Percentiles rank a stretch among this genome's conserved stretches.
phyloP scores from a whole-genome alignment of 2,888 invertebrate species.

The Platycheirus albimanus region DNA sequence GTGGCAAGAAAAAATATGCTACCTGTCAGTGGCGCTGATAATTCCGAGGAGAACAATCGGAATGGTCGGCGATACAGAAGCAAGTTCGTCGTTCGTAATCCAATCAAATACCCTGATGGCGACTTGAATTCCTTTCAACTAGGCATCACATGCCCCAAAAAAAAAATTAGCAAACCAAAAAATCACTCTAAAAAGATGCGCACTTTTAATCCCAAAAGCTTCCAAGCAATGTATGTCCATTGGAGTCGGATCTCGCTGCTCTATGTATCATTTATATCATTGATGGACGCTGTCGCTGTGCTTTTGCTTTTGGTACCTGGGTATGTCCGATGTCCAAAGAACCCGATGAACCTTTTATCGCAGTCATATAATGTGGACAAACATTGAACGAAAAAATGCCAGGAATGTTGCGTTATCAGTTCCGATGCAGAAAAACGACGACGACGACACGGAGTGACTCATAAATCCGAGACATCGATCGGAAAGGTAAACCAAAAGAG shows the following conservation, averaged over 20 bases:
- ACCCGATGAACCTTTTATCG: slow-evolving; percentile 65
- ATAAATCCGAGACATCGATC: slow-evolving; percentile 53
- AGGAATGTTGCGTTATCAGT: slow-evolving; percentile 67
- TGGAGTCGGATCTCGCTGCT: background rate
- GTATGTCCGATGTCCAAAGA: background rate
- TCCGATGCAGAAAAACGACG: background rate
- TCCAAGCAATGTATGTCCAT: slow-evolving; percentile 38
- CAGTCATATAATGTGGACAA: slow-evolving; percentile 71
- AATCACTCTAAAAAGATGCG: background rate
- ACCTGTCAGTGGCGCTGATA: slow-evolving; percentile 65
- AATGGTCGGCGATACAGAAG: slow-evolving; percentile 66
- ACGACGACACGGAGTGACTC: slow-evolving; percentile 39
- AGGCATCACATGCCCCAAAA: slow-evolving; percentile 3
- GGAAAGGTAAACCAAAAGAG: slow-evolving; percentile 16
- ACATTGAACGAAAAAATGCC: slow-evolving; percentile 56
- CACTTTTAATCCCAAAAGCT: slow-evolving; percentile 49
- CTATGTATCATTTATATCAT: slow-evolving; percentile 2
- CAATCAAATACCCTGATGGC: slow-evolving; percentile 57
- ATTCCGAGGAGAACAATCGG: slow-evolving; percentile 33
- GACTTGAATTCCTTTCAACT: slow-evolving; percentile 61
- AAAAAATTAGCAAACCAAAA: background rate
- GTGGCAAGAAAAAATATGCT: slow-evolving; percentile 55
- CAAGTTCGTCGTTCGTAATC: slow-evolving; percentile 57
- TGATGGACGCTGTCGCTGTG: background rate
- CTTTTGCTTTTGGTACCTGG: slow-evolving; percentile 8